phyloP scores from a whole-genome alignment of 2,113 vertebrate genomes.

The Scatophagus argus region DNA sequence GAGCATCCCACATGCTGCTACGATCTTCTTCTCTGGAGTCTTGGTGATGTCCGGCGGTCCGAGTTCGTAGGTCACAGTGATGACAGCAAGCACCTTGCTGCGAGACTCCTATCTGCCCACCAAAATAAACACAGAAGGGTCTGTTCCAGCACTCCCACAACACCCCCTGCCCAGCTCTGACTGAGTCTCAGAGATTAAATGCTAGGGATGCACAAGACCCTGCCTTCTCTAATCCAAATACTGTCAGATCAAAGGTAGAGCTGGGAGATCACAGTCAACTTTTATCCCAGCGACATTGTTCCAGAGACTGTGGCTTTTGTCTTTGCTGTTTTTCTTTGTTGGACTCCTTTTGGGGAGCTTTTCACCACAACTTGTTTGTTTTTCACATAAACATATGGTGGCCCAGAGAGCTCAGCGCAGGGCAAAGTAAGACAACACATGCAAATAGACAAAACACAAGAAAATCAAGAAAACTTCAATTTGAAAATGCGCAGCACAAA shows the following conservation, averaged over 20 bases:
- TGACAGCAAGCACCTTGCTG: slow-evolving; percentile 87
- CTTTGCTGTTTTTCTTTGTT: slow-evolving; percentile 81
- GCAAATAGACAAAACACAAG: too few relatives aligned
- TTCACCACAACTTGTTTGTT: slow-evolving; percentile 65
- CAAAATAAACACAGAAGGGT: slow-evolving; percentile 82
- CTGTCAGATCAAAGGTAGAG: slow-evolving; percentile 70
- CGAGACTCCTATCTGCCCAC: slow-evolving; percentile 75
- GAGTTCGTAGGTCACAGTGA: slow-evolving; percentile 81
- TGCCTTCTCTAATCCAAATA: slow-evolving; percentile 80
- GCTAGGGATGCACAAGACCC: slow-evolving; percentile 66
- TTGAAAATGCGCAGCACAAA: too few relatives aligned
- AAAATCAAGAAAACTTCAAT: too few relatives aligned
- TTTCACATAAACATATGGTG: too few relatives aligned
- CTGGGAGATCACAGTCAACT: slow-evolving; percentile 76
- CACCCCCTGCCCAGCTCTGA: slow-evolving; percentile 57
- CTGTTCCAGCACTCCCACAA: slow-evolving; percentile 54
- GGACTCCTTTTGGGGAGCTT: slow-evolving; percentile 77
- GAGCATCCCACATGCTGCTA: slow-evolving; percentile 69
- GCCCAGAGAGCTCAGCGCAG: too few relatives aligned
- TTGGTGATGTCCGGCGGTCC: slow-evolving; percentile 63
- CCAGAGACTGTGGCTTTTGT: slow-evolving; percentile 73
- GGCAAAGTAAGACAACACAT: too few relatives aligned
- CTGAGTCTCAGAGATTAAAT: slow-evolving; percentile 73
- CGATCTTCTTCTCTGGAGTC: slow-evolving; percentile 65
- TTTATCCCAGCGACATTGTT: slow-evolving; percentile 75